Conservation (phyloP, 2,797 vertebrate genomes). For the Neoniphon sammara region DNA sequence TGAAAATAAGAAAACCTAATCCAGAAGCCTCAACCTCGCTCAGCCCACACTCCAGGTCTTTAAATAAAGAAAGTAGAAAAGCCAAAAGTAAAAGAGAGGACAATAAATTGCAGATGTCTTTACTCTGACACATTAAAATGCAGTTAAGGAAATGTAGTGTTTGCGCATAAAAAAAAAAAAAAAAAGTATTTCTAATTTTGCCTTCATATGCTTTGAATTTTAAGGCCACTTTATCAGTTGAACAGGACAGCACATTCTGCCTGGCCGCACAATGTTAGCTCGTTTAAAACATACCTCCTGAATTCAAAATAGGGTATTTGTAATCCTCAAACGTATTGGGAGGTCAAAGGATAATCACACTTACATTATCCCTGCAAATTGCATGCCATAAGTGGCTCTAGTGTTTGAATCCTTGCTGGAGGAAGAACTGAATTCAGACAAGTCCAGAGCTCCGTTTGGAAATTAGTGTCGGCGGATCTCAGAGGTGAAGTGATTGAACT, state of each 20-base stretch:
- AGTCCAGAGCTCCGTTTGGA: neutral
- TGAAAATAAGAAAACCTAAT: neutral
- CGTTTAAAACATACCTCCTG: constrained; percentile 3
- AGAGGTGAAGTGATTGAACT: constrained; percentile 5
- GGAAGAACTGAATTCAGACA: constrained; percentile 12
- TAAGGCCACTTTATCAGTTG: constrained; percentile 6
- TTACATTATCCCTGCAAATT: constrained; percentile 49
- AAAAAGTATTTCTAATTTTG: constrained; percentile 3
- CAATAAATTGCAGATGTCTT: constrained; percentile 18
- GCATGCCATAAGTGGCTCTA: constrained; percentile 4
- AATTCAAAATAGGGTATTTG: constrained; percentile 33
- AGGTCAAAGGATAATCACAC: constrained; percentile 46
- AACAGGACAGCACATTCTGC: neutral
- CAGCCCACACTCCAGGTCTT: neutral
- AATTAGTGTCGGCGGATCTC: constrained; percentile 24
- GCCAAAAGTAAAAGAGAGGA: neutral
- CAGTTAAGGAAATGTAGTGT: constrained; percentile 7
- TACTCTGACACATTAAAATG: neutral
- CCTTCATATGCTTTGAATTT: neutral
- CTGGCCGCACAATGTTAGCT: neutral
- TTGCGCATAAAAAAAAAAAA: constrained; percentile 3
- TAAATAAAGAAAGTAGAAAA: neutral
- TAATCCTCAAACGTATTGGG: constrained; percentile 22
- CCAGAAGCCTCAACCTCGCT: neutral
- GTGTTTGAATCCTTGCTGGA: neutral